Evolutionary conservation across 2,888 invertebrate species (phyloP).

Genomic region (Rhagonycha lutea): DNA sequence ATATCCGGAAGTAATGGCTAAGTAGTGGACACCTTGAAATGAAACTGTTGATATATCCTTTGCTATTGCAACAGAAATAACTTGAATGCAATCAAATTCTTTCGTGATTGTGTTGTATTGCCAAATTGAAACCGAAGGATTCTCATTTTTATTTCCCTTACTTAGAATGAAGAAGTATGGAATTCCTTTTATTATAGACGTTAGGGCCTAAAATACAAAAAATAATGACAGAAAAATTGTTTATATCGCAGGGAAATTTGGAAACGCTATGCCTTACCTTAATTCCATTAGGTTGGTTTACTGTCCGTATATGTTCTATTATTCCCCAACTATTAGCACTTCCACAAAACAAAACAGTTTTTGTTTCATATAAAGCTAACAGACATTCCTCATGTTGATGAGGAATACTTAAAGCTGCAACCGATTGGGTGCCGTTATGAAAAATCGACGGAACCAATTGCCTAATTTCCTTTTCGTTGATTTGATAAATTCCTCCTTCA

Average conservation of each 20-base stretch:
- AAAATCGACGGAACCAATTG: conserved; percentile 24
- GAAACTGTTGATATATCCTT: conserved; percentile 41
- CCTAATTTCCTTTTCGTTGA: conserved; percentile 8
- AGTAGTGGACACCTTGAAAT: conserved; percentile 40
- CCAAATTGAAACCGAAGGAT: conserved; percentile 43
- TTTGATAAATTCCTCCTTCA: conserved; percentile 22
- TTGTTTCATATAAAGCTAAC: conserved; percentile 29
- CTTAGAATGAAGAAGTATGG: conserved; percentile 16
- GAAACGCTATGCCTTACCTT: not conserved
- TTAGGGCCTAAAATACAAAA: conserved; percentile 1
- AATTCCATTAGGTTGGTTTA: not conserved
- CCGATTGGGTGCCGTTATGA: conserved; percentile 38
- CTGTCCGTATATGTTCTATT: not conserved
- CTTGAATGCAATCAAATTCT: conserved; percentile 42
- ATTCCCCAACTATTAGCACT: not conserved
- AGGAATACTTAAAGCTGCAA: conserved; percentile 38
- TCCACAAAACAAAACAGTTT: conserved; percentile 10
- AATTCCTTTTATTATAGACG: not conserved
- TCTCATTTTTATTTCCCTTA: conserved; percentile 15
- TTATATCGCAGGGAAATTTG: too few species aligned
- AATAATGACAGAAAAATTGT: too few species aligned
- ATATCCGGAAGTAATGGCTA: conserved; percentile 47
- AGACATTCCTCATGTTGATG: conserved; percentile 37
- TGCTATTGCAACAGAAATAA: conserved; percentile 41
- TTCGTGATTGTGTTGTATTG: conserved; percentile 35